A percentile compares a stretch with the other conserved stretches of the same genome.
Evolutionary conservation across 2,113 vertebrate genomes (phyloP).

Genomic region (Mungos mungo): DNA sequence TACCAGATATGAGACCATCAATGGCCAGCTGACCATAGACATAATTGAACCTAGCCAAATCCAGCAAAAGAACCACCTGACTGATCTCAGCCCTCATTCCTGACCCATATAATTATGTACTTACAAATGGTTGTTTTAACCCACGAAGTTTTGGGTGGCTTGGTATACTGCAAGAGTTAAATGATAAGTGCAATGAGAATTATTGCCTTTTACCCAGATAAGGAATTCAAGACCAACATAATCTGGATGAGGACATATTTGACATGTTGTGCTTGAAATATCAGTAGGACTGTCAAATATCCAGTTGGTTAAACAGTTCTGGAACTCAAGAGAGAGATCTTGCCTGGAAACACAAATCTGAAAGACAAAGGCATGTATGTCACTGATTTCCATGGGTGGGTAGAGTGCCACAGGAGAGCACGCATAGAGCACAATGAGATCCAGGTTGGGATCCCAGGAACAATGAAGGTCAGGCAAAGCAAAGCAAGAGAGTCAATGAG

Average conservation of each 20-base stretch:
- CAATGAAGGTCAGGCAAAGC: not conserved
- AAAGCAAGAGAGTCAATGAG: not conserved
- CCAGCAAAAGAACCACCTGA: not conserved
- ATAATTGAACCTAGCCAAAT: not conserved
- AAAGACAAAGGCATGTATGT: not conserved
- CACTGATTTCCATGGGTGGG: not conserved
- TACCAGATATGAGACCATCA: not conserved
- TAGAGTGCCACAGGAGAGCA: not conserved
- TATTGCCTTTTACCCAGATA: not conserved
- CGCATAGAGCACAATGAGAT: not conserved
- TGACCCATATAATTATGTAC: not conserved
- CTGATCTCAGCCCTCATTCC: not conserved
- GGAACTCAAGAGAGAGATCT: not conserved
- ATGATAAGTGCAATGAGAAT: not conserved
- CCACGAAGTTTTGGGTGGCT: not conserved
- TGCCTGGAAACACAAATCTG: conserved; percentile 1
- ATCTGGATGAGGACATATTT: not conserved
- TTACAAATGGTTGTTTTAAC: not conserved
- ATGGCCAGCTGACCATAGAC: not conserved
- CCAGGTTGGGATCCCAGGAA: not conserved
- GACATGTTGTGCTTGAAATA: not conserved
- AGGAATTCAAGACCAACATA: not conserved
- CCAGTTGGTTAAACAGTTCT: not conserved
- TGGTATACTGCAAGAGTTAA: not conserved
- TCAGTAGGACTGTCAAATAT: not conserved